Evolutionary conservation across 35 echinoderm and acorn worm species (phyloP), one percentile per base, ranked within the genome.

Genomic region (Ophioderma brevispina): DNA sequence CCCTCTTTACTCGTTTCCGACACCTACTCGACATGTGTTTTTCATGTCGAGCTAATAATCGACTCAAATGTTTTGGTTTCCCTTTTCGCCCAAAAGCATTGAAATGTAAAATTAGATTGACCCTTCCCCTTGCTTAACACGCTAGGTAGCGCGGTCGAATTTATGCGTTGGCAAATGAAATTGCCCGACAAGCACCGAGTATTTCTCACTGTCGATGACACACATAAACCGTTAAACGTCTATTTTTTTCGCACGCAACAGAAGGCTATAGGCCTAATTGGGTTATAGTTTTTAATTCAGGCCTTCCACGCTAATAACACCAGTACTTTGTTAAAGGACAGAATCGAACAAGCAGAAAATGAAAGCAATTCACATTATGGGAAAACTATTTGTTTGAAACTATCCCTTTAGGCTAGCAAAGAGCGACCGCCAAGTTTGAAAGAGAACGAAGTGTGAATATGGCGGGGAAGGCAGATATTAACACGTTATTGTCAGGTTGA

Each of bases 31-130:
- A 46, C 41, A 46, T 46, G 17, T 46, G 41, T 46, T 46, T 46
- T 46, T 46, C 17, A 46, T 46, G 41, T 46, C 41, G 41, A 46
- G 41, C 41, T 17, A 8, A 46, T 46, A 46, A 46, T 46, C 41
- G 41, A 46, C 41, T 46, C 17, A 46, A 70, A 13, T 70, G 23
- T 70, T 70, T 70, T 70, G 23, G n/a, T 70, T 70, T 25, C 28
- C 10, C 59, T 70, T 18, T 70, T 70, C 59, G 28, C 59, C 59
- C 28, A 8, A 70, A 70, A 70, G 10, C 23, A 70, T 70, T 30
- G 59, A 70, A 70, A 70, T 70, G 59, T 70, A 70, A 70, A 70
- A 70, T 70, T 70, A 70, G 59, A 70, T 70, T 70, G 59, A 70
- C 59, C 59, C 15, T 70, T 70, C 15, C 15, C 59, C 59, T 70